A percentile compares a stretch with the other conserved stretches of the same genome.
phyloP scores from a whole-genome alignment of 2,797 vertebrate genomes.

The Eulemur rubriventer region DNA sequence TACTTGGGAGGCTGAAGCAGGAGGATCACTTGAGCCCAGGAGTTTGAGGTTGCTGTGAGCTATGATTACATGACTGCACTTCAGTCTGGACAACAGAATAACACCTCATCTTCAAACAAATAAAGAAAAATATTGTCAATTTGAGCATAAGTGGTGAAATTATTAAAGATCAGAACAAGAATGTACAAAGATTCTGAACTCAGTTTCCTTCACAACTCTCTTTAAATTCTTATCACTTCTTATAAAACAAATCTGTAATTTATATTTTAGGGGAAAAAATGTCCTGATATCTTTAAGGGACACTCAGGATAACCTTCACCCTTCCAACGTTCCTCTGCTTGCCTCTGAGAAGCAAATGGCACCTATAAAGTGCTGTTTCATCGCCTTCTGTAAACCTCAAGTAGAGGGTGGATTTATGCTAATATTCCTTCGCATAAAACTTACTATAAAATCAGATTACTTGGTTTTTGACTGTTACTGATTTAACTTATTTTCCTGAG shows the following conservation, averaged over 20 bases:
- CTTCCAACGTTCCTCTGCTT: neutral
- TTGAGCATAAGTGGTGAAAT: neutral
- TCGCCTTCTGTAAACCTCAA: neutral
- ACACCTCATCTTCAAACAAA: neutral
- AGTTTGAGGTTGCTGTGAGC: neutral
- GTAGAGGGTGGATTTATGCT: neutral
- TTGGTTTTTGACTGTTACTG: neutral
- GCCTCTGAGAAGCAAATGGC: neutral
- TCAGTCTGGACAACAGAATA: neutral
- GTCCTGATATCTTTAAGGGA: neutral
- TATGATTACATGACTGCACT: neutral
- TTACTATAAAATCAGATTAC: neutral
- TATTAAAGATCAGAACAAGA: neutral
- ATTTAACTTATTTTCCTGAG: slow-evolving; percentile 17
- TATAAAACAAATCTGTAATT: neutral
- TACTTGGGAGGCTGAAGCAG: neutral
- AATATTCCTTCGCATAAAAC: neutral
- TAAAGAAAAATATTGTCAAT: neutral
- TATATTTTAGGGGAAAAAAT: neutral
- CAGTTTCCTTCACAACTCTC: neutral
- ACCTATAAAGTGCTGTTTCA: neutral
- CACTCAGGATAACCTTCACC: neutral
- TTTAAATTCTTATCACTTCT: neutral
- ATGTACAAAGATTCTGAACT: neutral
- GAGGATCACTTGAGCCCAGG: neutral